Evolutionary conservation across 92 coral and sea anemone species (phyloP), one percentile per base, ranked within the genome.

Genomic region (Metridium senile): DNA sequence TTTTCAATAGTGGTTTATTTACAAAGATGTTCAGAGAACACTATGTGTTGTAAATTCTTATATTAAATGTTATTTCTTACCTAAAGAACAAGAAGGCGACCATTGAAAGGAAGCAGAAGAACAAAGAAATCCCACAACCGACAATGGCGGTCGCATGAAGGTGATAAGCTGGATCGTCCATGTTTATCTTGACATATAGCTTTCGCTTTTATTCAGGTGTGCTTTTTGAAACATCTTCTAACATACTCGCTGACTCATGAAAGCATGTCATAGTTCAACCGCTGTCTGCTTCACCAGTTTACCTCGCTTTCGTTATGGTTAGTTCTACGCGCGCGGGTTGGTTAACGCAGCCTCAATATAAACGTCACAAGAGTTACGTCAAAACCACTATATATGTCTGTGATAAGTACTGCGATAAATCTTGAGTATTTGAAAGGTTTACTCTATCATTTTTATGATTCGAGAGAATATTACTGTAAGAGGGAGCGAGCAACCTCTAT

Each of bases 111-210:
- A 79, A 49, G 61, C 93, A 92, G 83, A 92, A 92, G 67, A 92
- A 89, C 62, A 92, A 68, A 0, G 91, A 86, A 46, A 92, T 92
- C 11, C 85, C 91, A 54, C 97, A 89, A 34, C 97, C 97, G 23
- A 92, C 97, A 27, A 92, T 74, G 18, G 89, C 93, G 22, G 97
- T 86, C 0, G 97, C 87, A 31, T 89, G 89, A 18, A 92, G 71
- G 16, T 74, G 85, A 72, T 81, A 91, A 8, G 33, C 45, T 16
- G 82, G 82, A 17, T 77, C 43, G 20, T 30, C 70, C 49, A 22
- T 39, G 9, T 33, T 39, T n/a, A n/a, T n/a, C n/a, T n/a, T n/a
- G n/a, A n/a, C n/a, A n/a, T n/a, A n/a, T n/a, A n/a, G n/a, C n/a
- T n/a, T n/a, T n/a, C n/a, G n/a, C n/a, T n/a, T n/a, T n/a, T n/a